Conservation (phyloP, 2,797 vertebrate genomes). For the Macroramphosus scolopax region DNA sequence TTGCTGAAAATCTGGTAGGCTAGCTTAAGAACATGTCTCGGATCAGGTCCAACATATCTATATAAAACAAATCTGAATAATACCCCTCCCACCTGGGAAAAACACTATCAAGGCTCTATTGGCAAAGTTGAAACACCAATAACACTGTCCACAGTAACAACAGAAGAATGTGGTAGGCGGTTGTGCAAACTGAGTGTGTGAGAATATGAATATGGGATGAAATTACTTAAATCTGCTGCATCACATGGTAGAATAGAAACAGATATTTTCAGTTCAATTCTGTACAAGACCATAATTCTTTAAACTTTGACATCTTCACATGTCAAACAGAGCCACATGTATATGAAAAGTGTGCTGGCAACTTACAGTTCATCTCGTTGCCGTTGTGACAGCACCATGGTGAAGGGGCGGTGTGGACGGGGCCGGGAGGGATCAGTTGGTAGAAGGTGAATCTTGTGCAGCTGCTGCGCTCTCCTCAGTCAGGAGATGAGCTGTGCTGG, state of each 20-base stretch:
- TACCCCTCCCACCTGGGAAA: not conserved
- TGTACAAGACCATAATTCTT: not conserved
- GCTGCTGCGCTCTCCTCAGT: constrained; percentile 79
- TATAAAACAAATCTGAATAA: too few species aligned
- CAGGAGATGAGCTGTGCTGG: constrained; percentile 77
- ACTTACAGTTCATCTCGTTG: constrained; percentile 99
- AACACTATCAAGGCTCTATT: not conserved
- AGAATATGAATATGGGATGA: not conserved
- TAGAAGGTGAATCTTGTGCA: constrained; percentile 67
- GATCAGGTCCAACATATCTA: too few species aligned
- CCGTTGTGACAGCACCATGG: constrained; percentile 99
- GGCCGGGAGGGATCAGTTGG: constrained; percentile 55
- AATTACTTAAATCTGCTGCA: not conserved
- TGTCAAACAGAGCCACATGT: not conserved
- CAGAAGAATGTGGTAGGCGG: constrained; percentile 6
- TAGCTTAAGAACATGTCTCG: too few species aligned
- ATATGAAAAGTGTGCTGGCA: constrained; percentile 8
- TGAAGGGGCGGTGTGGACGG: constrained; percentile 74
- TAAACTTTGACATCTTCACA: constrained; percentile 1
- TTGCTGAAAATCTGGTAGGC: too few species aligned
- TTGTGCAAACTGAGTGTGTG: not conserved
- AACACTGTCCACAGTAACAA: not conserved
- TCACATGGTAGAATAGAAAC: constrained; percentile 2
- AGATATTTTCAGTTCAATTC: not conserved
- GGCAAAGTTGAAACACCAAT: not conserved